A percentile compares a stretch with the other conserved stretches of the same genome.
Conservation (phyloP, 2,113 vertebrate genomes). For the Clinocottus analis region DNA sequence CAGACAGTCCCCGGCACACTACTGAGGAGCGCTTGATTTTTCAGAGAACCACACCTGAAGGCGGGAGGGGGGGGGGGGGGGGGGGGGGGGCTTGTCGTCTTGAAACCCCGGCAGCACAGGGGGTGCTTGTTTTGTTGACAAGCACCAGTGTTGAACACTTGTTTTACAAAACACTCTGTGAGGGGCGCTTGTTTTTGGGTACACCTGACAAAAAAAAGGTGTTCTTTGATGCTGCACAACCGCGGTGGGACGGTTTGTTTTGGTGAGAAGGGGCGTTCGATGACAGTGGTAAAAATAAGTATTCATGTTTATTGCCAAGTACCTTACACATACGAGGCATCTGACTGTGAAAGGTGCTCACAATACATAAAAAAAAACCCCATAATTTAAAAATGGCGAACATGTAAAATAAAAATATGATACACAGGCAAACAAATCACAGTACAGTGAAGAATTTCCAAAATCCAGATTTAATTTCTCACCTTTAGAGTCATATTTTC, state of each 20-base stretch:
- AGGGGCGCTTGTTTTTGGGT: constrained; percentile 41
- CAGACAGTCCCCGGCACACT: constrained; percentile 57
- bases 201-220: background rate
- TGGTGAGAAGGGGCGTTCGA: background rate
- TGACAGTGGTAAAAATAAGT: background rate
- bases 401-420: too few relatives aligned
- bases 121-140: constrained; percentile 75
- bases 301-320: too few relatives aligned
- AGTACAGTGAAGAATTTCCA: too few relatives aligned
- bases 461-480: too few relatives aligned
- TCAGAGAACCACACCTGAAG: constrained; percentile 72
- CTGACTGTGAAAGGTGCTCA: too few relatives aligned
- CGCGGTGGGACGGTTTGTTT: background rate
- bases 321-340: too few relatives aligned
- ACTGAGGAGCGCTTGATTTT: constrained; percentile 72
- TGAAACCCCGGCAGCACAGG: constrained; percentile 58
- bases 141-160: constrained; percentile 49
- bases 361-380: too few relatives aligned
- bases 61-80: too few relatives aligned
- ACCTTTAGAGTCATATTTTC: too few relatives aligned
- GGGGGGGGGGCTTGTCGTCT: constrained; percentile 73
- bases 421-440: too few relatives aligned
- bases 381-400: too few relatives aligned
- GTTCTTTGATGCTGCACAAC: constrained; percentile 15
- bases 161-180: constrained; percentile 59